Evolutionary conservation across 2,888 invertebrate genomes (phyloP), one percentile per base, ranked within the genome.

Genomic region (Ellobium chinense): DNA sequence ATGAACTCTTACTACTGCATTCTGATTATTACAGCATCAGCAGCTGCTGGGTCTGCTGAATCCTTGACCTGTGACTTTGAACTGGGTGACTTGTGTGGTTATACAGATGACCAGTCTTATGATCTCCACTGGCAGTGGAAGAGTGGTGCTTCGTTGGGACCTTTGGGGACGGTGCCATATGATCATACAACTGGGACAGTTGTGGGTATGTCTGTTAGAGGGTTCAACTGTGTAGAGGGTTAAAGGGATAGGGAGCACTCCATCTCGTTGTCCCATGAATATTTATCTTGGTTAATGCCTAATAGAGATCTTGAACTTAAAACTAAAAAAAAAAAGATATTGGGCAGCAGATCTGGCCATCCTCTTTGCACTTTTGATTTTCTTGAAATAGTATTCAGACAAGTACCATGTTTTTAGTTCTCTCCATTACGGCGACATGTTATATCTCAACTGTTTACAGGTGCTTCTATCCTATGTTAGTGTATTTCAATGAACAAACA

Each of bases 11-110:
- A n/a, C n/a, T n/a, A n/a, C n/a, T n/a, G n/a, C n/a, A n/a, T n/a
- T n/a, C n/a, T n/a, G n/a, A n/a, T n/a, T n/a, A n/a, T n/a, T n/a
- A n/a, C 14, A 69, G 68, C 68, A 14, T 39, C 54, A 27, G 69
- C 69, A 70, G 2, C 69, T 34, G 1, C 54, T 18, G 34, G 34
- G 0, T 70, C 69, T 31, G 18, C 34, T 2, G 31, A 31, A 1
- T 54, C 69, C 4, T 4, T 70, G 21, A 34, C 69, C 18, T 70
- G 69, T 70, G 69, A 70, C 34, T 70, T 70, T 70, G 69, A 70
- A 12, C 56, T 70, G 31, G 46, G 29, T 18, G 69, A 70, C 9
- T 12, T 70, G 7, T 70, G 69, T 56, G 69, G 69, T 1, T 70
- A 70, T 14, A 56, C 2, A 18, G 56, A 70, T 70, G n/a, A 34